phyloP scores from a whole-genome alignment of 1,140 invertebrate species.

The Frieseomelitta varia region DNA sequence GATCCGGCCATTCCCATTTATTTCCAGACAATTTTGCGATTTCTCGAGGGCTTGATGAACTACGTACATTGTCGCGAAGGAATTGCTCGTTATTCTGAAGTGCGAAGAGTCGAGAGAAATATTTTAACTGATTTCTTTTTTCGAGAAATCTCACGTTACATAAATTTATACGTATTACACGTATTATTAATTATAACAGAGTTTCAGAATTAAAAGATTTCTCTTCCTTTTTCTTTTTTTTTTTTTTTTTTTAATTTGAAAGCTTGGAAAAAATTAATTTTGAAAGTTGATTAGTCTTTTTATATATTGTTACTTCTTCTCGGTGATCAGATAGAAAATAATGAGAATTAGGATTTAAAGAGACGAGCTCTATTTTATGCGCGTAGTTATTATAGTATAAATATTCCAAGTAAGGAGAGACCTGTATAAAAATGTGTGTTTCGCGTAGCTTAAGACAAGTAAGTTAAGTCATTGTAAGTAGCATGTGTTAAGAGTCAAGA shows the following conservation, averaged over 20 bases:
- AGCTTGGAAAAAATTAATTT: too few relatives aligned
- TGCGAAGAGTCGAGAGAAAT: background rate
- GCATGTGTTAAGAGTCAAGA: background rate
- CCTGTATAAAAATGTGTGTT: background rate
- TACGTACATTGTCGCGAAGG: background rate
- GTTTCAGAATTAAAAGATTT: too few relatives aligned
- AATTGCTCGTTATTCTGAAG: background rate
- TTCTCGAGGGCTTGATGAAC: background rate
- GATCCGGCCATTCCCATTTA: background rate
- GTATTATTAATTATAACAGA: too few relatives aligned
- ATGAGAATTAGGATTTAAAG: background rate
- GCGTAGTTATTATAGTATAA: background rate
- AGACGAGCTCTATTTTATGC: background rate
- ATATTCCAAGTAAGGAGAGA: background rate
- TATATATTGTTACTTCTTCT: background rate
- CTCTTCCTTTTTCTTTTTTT: too few relatives aligned
- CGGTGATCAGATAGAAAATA: background rate
- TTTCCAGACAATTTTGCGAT: background rate
- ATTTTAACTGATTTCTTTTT: background rate
- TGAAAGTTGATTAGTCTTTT: too few relatives aligned
- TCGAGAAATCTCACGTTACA: background rate
- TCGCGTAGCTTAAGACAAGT: background rate
- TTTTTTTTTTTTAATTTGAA: too few relatives aligned
- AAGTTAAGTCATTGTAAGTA: background rate
- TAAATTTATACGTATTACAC: too few relatives aligned